phyloP scores from a whole-genome alignment of 2,113 vertebrate genomes.

The Rynchops niger region DNA sequence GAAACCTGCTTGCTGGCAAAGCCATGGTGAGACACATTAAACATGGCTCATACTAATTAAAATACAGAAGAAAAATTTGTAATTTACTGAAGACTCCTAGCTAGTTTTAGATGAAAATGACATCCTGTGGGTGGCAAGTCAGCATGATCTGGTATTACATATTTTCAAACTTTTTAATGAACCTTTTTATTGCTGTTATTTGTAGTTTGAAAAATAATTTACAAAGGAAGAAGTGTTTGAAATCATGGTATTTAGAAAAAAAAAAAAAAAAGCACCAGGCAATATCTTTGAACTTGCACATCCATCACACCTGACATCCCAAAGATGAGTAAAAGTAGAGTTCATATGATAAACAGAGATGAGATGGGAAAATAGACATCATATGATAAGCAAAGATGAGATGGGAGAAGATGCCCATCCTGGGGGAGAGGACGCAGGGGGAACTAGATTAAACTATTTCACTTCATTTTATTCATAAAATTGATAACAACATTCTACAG shows the following conservation, averaged over 20 bases:
- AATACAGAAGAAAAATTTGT: not conserved
- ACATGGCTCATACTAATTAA: not conserved
- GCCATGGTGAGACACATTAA: not conserved
- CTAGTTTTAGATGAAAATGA: not conserved
- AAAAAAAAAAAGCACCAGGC: not conserved
- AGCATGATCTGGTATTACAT: not conserved
- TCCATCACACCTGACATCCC: not conserved
- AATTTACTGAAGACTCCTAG: conserved; percentile 1
- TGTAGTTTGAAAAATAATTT: not conserved
- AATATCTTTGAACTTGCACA: not conserved
- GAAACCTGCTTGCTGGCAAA: not conserved
- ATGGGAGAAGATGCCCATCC: not conserved
- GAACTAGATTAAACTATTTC: not conserved
- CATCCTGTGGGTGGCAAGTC: not conserved
- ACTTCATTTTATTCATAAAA: not conserved
- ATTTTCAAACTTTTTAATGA: not conserved
- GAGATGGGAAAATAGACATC: not conserved
- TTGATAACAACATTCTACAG: not conserved
- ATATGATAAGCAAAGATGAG: not conserved
- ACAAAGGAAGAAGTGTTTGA: not conserved
- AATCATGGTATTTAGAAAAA: not conserved
- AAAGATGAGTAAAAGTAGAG: not conserved
- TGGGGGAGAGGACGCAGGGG: not conserved
- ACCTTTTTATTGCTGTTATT: not conserved
- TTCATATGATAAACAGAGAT: not conserved